Percentiles rank a stretch among this genome's conserved stretches.
Evolutionary conservation across 2,113 vertebrate species (phyloP).

Genomic region (Dromiciops gliroides): DNA sequence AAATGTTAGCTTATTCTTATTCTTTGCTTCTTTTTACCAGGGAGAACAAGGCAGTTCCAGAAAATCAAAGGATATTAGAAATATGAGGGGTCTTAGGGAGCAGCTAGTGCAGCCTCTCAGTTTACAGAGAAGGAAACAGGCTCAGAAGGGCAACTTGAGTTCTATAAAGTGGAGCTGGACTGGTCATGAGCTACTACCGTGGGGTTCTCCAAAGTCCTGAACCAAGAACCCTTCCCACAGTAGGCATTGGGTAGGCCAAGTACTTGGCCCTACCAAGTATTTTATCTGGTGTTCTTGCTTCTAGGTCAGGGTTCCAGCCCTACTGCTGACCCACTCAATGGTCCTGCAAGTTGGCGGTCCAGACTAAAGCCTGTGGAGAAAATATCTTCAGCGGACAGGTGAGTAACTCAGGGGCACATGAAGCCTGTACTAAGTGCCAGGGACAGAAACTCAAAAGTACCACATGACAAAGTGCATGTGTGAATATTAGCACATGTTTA

Average conservation of each 20-base stretch:
- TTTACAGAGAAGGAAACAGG: background rate
- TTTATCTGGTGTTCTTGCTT: background rate
- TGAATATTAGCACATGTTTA: too few relatives aligned
- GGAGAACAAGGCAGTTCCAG: background rate
- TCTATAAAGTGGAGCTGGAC: background rate
- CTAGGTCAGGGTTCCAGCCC: constrained; percentile 21
- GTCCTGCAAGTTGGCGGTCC: constrained; percentile 86
- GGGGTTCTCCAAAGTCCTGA: background rate
- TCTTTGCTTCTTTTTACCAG: background rate
- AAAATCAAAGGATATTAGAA: background rate
- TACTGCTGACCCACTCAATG: constrained; percentile 71
- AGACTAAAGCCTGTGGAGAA: constrained; percentile 82
- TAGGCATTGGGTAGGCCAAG: background rate
- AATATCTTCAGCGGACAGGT: constrained; percentile 82
- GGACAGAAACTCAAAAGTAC: background rate
- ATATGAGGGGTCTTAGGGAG: background rate
- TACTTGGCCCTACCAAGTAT: background rate
- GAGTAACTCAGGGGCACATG: constrained; percentile 38
- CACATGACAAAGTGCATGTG: background rate
- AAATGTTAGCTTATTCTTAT: background rate
- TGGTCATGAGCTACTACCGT: background rate
- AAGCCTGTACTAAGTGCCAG: background rate
- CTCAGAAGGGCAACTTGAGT: background rate
- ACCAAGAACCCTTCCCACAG: background rate
- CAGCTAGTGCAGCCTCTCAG: background rate